Base-by-base conservation (phyloP, 23 tunicate genomes). In the Styela plicata region DNA sequence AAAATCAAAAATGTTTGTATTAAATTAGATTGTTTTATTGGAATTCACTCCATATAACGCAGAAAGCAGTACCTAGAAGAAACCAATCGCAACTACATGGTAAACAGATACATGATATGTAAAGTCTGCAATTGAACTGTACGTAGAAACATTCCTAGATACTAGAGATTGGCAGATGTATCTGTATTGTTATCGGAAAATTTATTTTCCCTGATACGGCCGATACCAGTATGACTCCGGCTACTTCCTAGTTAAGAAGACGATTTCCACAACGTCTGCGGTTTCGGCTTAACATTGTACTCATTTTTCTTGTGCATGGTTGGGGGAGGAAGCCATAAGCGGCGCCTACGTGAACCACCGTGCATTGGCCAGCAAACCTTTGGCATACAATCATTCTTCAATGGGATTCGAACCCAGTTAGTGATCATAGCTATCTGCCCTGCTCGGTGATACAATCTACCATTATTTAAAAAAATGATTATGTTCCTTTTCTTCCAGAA, bases 401-500 rank as follows among this genome's bases (percentile, higher is more conserved):
- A 13, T 44, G 57, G 57, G 7, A 7, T 5, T 13, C 57, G 7
- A 44, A 44, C 7, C 13, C 13, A 44, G 57, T 13, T 44, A 44
- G 57, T 5, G 57, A 44, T 44, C 10, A 44, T 7, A 5, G 10
- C 13, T 44, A 7, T 44, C 13, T 44, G 57, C 7, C 7, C 13
- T 13, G 7, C 10, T 5, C 10, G 57, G 57, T 44, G 57, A 44
- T 13, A 44, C 13, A 5, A 5, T 44, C 57, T 44, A 5, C 13
- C 13, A 44, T 5, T 5, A 44, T 44, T 5, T 44, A 44, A 44
- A 44, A 44, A 44, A 13, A 7, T 5, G 7, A 44, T 5, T 13
- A 44, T 5, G 13, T 13, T 44, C 13, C 13, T 44, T 5, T 44
- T 44, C 13, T 53, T 88, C 27, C 73, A 89, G 94, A 23, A 33